Evolutionary conservation across 2,113 vertebrate species (phyloP), one percentile per base, ranked within the genome.

Genomic region (Chloropsis hardwickii): DNA sequence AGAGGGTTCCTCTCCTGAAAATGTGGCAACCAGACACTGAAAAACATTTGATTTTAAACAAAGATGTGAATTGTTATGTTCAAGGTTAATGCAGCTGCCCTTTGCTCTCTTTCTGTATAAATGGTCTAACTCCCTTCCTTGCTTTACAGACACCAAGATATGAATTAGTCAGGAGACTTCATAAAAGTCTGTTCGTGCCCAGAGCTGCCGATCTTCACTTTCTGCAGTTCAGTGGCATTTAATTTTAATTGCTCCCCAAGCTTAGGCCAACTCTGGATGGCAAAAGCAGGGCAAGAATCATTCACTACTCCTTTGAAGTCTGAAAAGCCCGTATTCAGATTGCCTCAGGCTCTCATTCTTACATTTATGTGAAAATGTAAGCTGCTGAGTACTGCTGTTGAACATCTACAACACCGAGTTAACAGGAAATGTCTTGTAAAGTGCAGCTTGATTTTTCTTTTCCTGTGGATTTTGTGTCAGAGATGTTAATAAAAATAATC

Each of bases 221-320:
- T 97, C 95, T 96, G 73, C 92, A 96, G 80, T 97, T 98, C 97
- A 97, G 95, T 51, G 79, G 92, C 96, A 97, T 98, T 98, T 98
- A 97, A 98, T 98, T 98, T 98, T 98, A 98, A 98, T 98, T 98
- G 97, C 97, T 98, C 97, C 98, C 97, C 89, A 97, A 98, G 97
- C 97, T 97, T 95, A 97, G 95, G 91, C 97, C 97, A 97, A 97
- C 97, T 98, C 97, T 92, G 70, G 92, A 97, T 92, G 92, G 96
- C 95, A 97, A 97, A 97, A 96, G 95, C 94, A 92, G 95, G 96
- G 95, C 96, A 97, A 97, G 86, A 97, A 95, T 96, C 94, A 88
- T 96, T 98, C 95, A 85, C 74, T 96, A 57, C 60, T 92, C 79
- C 97, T 98, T 98, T 98, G 97, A 98, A 97, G 97, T 98, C 60